phyloP scores from a whole-genome alignment of 2,797 vertebrate genomes.

The Thalassophryne amazonica region DNA sequence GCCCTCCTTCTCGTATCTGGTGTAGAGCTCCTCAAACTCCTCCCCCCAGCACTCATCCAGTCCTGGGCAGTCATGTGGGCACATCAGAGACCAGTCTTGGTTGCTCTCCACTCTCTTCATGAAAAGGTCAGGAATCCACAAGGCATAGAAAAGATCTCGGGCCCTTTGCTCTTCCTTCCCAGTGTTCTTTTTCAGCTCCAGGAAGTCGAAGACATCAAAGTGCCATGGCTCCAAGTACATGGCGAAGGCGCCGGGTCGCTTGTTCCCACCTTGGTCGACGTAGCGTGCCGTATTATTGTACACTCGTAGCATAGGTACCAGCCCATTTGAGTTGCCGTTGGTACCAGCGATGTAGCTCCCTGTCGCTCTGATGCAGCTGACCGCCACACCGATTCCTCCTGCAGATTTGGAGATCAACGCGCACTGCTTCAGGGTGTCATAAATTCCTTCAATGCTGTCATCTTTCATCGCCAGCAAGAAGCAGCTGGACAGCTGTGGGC shows the following conservation, averaged over 20 bases:
- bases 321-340: constrained; percentile 95
- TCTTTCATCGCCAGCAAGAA: constrained; percentile 97
- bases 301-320: constrained; percentile 96
- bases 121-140: constrained; percentile 98
- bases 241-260: constrained; percentile 96
- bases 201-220: constrained; percentile 93
- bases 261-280: constrained; percentile 97
- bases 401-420: constrained; percentile 97
- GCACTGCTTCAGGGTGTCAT: constrained; percentile 95
- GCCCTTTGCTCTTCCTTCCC: constrained; percentile 97
- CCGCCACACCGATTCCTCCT: constrained; percentile 92
- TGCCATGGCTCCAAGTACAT: constrained; percentile 99
- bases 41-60: constrained; percentile 96
- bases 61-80: constrained; percentile 91
- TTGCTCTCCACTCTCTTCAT: constrained; percentile 97
- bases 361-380: constrained; percentile 94
- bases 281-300: constrained; percentile 99
- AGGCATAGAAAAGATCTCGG: constrained; percentile 92
- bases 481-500: constrained; percentile 96
- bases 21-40: constrained; percentile 93
- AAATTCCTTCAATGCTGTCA: constrained; percentile 97
- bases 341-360: constrained; percentile 99
- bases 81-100: constrained; percentile 97
- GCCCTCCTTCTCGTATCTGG: constrained; percentile 88
- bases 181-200: constrained; percentile 98